Percentiles rank a stretch among this genome's conserved stretches.
phyloP scores from a whole-genome alignment of 2,888 invertebrate genomes.

The Euphydryas editha region DNA sequence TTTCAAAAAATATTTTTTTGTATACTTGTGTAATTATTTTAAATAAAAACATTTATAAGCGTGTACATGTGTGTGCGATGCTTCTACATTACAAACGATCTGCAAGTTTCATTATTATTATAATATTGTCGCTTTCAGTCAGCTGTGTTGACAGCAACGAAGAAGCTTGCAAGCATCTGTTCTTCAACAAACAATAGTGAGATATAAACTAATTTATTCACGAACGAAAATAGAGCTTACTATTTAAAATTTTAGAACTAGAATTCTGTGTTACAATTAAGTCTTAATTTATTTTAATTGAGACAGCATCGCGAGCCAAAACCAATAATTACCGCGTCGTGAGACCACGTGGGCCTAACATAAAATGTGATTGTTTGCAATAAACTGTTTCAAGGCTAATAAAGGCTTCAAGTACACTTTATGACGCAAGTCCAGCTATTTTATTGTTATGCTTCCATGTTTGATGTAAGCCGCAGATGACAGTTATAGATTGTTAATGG shows the following conservation, averaged over 20 bases:
- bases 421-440: slow-evolving; percentile 34
- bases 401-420: slow-evolving; percentile 22
- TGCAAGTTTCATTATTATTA: background rate
- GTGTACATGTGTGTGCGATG: background rate
- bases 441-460: slow-evolving; percentile 30
- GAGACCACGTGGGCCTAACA: slow-evolving; percentile 33
- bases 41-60: background rate
- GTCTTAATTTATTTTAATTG: slow-evolving; percentile 9
- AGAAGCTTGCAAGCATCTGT: slow-evolving; percentile 16
- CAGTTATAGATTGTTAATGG: slow-evolving; percentile 21
- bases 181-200: slow-evolving; percentile 14
- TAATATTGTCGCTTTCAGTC: slow-evolving; percentile 15
- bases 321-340: slow-evolving; percentile 33
- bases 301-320: slow-evolving; percentile 29
- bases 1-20: too few species aligned
- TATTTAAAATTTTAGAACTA: background rate
- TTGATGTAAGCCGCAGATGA: slow-evolving; percentile 24
- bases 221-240: slow-evolving; percentile 10
- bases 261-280: background rate
- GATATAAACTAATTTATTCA: background rate
- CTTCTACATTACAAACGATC: background rate
- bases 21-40: too few species aligned
- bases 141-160: slow-evolving; percentile 24
- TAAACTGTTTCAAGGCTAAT: slow-evolving; percentile 27
- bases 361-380: slow-evolving; percentile 29